Percentiles rank a stretch among this genome's conserved stretches.
Evolutionary conservation across 2,888 invertebrate genomes (phyloP).

Genomic region (Hydraecia micacea): DNA sequence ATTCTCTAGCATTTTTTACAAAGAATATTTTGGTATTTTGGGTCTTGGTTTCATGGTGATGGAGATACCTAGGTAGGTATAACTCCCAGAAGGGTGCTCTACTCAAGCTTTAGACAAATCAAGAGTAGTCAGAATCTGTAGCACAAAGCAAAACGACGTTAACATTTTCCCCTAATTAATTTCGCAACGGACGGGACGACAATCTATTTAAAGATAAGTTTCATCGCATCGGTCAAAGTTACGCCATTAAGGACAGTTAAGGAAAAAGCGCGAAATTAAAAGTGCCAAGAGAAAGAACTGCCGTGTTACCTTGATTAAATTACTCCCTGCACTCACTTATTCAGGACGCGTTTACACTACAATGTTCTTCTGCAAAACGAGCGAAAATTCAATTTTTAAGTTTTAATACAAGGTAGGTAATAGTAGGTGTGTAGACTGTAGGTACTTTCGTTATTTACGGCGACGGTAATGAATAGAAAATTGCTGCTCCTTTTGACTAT

Average conservation of each 20-base stretch:
- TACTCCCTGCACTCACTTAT: conserved; percentile 38
- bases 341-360: conserved; percentile 23
- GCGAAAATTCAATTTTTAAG: conserved; percentile 4
- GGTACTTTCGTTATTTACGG: background rate
- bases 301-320: conserved; percentile 51
- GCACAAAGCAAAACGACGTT: background rate
- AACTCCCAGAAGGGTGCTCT: background rate
- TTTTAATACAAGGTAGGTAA: background rate
- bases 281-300: conserved; percentile 23
- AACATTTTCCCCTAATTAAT: background rate
- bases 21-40: background rate
- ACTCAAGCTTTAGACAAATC: background rate
- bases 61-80: background rate
- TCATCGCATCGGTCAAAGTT: conserved; percentile 32
- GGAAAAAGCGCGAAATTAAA: conserved; percentile 34
- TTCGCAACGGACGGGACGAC: background rate
- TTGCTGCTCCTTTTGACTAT: background rate
- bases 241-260: conserved; percentile 27
- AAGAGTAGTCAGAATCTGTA: background rate
- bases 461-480: background rate
- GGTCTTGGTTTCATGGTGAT: background rate
- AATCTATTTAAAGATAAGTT: background rate
- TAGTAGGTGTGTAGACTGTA: background rate
- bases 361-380: conserved; percentile 10
- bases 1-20: background rate